Base-by-base conservation (phyloP, 2,888 invertebrate genomes). In the Mimachlamys varia region DNA sequence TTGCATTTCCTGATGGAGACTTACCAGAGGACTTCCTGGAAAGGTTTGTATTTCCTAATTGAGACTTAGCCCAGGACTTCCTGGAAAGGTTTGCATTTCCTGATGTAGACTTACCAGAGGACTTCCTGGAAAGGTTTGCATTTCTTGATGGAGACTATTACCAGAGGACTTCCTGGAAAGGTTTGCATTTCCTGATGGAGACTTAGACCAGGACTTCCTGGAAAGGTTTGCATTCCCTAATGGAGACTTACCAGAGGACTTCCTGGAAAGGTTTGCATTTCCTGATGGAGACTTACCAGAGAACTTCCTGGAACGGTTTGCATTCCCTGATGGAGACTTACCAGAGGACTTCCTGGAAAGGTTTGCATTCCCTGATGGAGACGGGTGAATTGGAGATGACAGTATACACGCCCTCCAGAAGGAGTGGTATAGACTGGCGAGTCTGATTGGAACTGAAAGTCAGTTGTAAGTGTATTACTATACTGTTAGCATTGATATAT, bases 321-420 rank as follows among this genome's bases (percentile, higher is more conserved):
- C 37, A 37, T 37, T 53, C 0, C n/a, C 15, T 5, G 13, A 5
- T 22, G 44, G 27, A 88, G 17, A 91, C 94, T 93, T 91, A 97
- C 97, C 97, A 97, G 5, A 97, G 92, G 55, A 96, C 94, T 90
- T 96, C 95, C 53, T 96, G 94, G 92, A 97, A 96, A 12, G 93
- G 94, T 55, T 90, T 91, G 91, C 95, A 93, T 89, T 94, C 91
- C 37, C 94, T 92, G 87, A 96, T 92, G 87, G 94, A 90, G 53
- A 90, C 87, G 2, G 96, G 95, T 88, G 96, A 93, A 92, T 96
- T 98, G 17, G 98, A 98, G 95, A 98, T 98, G 91, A 99, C 97
- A 0, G 98, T 98, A 92, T 98, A 97, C 90, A 99, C 97, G 95
- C 99, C 99, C 96, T 99, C 99, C 91, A 99, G 97, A 91, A 99